Evolutionary conservation across 2,113 vertebrate genomes (phyloP).

Genomic region (Oryzias curvinotus): DNA sequence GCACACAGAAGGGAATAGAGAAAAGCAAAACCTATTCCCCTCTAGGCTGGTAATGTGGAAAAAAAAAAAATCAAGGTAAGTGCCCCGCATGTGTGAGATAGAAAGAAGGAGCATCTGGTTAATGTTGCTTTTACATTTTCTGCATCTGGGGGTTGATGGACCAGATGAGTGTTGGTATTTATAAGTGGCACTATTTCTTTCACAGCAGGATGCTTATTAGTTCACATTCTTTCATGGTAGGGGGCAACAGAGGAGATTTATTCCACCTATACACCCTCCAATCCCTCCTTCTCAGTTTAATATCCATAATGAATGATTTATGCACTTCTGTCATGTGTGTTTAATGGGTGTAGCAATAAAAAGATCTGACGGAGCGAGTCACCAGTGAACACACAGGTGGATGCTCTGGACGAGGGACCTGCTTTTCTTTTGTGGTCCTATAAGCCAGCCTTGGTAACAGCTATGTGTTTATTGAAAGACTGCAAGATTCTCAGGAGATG

Average conservation of each 20-base stretch:
- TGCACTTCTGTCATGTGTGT: constrained; percentile 30
- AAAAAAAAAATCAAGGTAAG: constrained; percentile 53
- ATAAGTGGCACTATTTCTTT: constrained; percentile 44
- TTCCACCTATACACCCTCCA: constrained; percentile 39
- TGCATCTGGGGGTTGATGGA: constrained; percentile 29
- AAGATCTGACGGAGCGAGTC: constrained; percentile 27
- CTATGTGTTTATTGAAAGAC: too few species aligned
- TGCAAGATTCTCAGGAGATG: too few species aligned
- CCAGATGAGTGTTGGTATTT: constrained; percentile 61
- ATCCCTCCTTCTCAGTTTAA: constrained; percentile 46
- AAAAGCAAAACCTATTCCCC: constrained; percentile 32
- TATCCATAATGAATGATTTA: constrained; percentile 71
- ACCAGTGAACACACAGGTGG: constrained; percentile 17
- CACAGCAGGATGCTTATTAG: constrained; percentile 58
- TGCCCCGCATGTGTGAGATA: constrained; percentile 22
- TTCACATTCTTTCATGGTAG: constrained; percentile 53
- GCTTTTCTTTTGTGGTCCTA: constrained; percentile 44
- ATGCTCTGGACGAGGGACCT: background rate
- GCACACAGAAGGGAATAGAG: constrained; percentile 43
- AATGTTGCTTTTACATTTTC: constrained; percentile 27
- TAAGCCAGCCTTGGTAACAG: too few species aligned
- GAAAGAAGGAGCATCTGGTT: constrained; percentile 26
- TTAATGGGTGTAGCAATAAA: constrained; percentile 46
- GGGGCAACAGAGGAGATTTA: constrained; percentile 42
- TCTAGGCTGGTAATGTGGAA: constrained; percentile 28